Evolutionary conservation across 2,797 vertebrate species (phyloP).

Genomic region (Rhinophrynus dorsalis): DNA sequence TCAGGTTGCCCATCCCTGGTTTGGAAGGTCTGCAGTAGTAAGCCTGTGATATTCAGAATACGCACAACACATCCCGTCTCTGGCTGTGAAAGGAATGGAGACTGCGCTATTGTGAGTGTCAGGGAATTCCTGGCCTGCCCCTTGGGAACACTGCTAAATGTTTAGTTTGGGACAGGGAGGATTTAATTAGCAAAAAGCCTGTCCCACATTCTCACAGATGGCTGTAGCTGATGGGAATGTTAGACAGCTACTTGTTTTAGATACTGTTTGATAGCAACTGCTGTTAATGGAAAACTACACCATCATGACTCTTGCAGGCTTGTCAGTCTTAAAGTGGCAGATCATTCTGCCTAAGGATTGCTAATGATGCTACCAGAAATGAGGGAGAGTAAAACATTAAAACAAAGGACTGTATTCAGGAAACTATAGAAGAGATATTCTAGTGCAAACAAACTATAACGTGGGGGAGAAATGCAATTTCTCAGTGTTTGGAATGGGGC

Average conservation of each 20-base stretch:
- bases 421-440: no score
- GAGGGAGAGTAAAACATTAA: no score
- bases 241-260: slow-evolving; percentile 42
- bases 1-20: no score
- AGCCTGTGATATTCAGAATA: slow-evolving; percentile 22
- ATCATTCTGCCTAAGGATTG: not conserved
- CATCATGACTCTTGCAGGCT: not conserved
- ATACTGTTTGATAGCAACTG: slow-evolving; percentile 42
- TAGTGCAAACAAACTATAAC: no score
- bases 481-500: no score
- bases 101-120: not conserved
- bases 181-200: slow-evolving; percentile 44
- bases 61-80: not conserved
- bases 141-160: slow-evolving; percentile 5
- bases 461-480: no score
- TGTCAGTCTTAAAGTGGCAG: not conserved
- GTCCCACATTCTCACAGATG: slow-evolving; percentile 36
- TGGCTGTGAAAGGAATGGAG: not conserved
- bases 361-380: no score
- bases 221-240: slow-evolving; percentile 37
- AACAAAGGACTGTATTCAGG: no score
- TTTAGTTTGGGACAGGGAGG: slow-evolving; percentile 24
- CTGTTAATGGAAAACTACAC: slow-evolving; percentile 41
- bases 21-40: slow-evolving; percentile 1
- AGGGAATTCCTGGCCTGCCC: slow-evolving; percentile 23